Conservation (phyloP, 2,113 vertebrate genomes). For the Rhabdomys dilectus region DNA sequence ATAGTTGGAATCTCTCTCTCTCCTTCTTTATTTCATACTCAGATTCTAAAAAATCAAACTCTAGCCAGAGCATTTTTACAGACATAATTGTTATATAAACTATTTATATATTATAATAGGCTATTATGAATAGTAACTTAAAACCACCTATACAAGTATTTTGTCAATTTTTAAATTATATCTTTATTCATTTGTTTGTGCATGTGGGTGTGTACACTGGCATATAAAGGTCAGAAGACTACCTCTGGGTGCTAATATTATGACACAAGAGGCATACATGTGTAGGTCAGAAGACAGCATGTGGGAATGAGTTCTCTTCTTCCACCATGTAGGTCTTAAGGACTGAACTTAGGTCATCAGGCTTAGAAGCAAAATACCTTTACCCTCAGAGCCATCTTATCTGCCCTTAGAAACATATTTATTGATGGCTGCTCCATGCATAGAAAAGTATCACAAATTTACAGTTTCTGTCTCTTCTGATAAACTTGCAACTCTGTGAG, state of each 20-base stretch:
- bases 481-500: background rate
- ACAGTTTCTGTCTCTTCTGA: background rate
- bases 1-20: background rate
- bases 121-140: background rate
- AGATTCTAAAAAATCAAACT: background rate
- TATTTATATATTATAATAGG: background rate
- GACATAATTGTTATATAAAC: background rate
- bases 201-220: background rate
- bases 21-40: background rate
- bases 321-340: background rate
- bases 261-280: too few relatives aligned
- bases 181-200: background rate
- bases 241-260: background rate
- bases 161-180: background rate
- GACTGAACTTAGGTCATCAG: background rate
- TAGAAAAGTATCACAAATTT: background rate
- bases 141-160: background rate
- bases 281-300: background rate
- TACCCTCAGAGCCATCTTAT: background rate
- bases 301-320: too few relatives aligned
- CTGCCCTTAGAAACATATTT: background rate
- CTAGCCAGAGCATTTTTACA: background rate
- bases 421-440: background rate
- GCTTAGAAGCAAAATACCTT: background rate
- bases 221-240: background rate